These are phyloP conservation scores for Trichogramma evanescens DNA, from an alignment of 2,888 invertebrate genomes.

Conservation along the genomic window DNA sequence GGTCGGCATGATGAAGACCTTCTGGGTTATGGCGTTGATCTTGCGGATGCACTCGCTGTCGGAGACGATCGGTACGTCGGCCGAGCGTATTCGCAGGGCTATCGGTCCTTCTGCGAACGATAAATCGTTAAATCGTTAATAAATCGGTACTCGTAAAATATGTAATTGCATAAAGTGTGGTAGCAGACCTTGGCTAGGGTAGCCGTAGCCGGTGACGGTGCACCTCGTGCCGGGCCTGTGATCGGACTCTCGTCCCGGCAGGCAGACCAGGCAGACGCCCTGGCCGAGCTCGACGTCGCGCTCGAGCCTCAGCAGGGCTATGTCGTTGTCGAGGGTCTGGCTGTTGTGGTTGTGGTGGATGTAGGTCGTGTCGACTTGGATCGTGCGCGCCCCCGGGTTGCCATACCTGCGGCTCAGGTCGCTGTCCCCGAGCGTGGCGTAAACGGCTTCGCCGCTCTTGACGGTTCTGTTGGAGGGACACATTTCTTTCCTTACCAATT, in stretches of 20 bases:
- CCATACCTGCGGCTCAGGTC: conserved; percentile 86
- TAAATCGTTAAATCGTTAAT: background rate
- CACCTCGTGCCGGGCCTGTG: conserved; percentile 86
- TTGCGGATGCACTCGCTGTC: conserved; percentile 88
- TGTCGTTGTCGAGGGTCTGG: conserved; percentile 89
- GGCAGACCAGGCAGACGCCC: conserved; percentile 77
- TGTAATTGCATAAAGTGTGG: too few species aligned
- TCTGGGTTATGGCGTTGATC: conserved; percentile 90
- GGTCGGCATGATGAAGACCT: conserved; percentile 86
- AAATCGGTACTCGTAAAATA: too few species aligned
- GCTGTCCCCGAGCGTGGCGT: conserved; percentile 87
- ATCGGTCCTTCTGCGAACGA: conserved; percentile 71
- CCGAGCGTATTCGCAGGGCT: conserved; percentile 80
- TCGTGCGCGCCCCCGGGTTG: conserved; percentile 83
- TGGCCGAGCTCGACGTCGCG: conserved; percentile 83
- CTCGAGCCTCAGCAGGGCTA: conserved; percentile 81
- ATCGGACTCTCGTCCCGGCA: conserved; percentile 81
- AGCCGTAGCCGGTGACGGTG: conserved; percentile 89
- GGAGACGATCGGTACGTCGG: conserved; percentile 85
- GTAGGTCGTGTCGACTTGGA: conserved; percentile 85
- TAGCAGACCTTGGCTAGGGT: conserved; percentile 83
- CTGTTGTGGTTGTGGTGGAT: conserved; percentile 95
- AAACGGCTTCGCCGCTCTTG: conserved; percentile 87
- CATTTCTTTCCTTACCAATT: too few species aligned
- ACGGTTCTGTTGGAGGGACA: conserved; percentile 65